Percentiles rank a stretch among this genome's conserved stretches.
phyloP scores from a whole-genome alignment of 2,113 vertebrate species.

The Tragelaphus buxtoni region DNA sequence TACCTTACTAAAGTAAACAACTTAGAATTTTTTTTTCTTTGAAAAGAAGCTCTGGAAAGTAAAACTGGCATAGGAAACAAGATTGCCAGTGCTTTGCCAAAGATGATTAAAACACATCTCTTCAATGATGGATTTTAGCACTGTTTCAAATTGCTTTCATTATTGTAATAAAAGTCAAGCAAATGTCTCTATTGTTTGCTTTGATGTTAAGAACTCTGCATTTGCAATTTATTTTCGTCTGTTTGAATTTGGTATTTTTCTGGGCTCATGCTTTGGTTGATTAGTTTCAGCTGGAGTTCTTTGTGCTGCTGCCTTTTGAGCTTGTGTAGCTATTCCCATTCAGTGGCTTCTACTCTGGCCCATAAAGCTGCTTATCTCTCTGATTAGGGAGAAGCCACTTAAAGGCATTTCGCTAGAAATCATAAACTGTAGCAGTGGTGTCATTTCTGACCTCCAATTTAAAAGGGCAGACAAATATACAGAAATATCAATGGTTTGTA shows the following conservation, averaged over 20 bases:
- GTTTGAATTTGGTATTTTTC: neutral
- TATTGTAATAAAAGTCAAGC: constrained; percentile 18
- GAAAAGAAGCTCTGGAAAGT: neutral
- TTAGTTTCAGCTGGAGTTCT: neutral
- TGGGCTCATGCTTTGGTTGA: neutral
- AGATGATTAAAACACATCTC: neutral
- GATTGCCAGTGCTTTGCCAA: constrained; percentile 28
- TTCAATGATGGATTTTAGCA: neutral
- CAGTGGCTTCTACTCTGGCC: neutral
- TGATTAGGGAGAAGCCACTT: constrained; percentile 29
- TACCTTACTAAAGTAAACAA: neutral
- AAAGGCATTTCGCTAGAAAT: constrained; percentile 18
- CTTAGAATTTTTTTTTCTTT: neutral
- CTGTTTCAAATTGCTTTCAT: neutral
- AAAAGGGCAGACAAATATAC: constrained; percentile 15
- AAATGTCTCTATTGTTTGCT: neutral
- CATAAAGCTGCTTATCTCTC: constrained; percentile 38
- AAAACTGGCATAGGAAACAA: neutral
- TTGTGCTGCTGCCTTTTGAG: neutral
- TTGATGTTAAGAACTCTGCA: neutral
- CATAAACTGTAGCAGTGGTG: neutral
- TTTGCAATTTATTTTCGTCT: neutral
- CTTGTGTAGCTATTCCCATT: neutral
- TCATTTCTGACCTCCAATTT: neutral
- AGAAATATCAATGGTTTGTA: neutral